Evolutionary conservation across 2,797 vertebrate genomes (phyloP).

Genomic region (Gambusia yucatana): DNA sequence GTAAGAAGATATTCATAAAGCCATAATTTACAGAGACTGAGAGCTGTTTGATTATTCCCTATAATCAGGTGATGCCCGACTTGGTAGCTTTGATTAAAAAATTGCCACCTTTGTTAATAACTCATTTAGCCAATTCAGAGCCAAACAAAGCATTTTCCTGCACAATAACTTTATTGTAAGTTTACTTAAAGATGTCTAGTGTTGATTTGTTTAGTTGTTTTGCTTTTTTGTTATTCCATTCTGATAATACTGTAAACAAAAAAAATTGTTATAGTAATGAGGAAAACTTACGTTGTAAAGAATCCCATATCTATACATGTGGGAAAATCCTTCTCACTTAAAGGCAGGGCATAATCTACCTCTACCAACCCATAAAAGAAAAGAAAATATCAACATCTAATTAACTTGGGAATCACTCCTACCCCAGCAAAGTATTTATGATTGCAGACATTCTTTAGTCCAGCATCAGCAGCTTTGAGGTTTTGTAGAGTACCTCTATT

Average conservation of each 20-base stretch:
- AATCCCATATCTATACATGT: not conserved
- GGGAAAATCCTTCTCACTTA: not conserved
- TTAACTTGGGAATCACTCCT: not conserved
- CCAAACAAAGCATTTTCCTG: not conserved
- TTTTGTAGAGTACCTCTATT: not conserved
- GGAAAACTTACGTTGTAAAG: not conserved
- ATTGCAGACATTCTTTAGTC: not conserved
- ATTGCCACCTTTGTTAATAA: not conserved
- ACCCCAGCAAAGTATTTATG: slow-evolving; percentile 10
- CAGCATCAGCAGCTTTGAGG: not conserved
- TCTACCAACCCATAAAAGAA: not conserved
- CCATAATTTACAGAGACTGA: not conserved
- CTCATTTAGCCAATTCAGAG: not conserved
- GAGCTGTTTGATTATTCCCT: not conserved
- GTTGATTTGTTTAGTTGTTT: not conserved
- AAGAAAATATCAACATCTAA: slow-evolving; percentile 11
- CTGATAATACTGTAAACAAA: not conserved
- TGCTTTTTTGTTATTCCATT: not conserved
- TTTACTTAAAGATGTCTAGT: not conserved
- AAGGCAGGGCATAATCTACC: not conserved
- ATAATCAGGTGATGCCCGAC: not conserved
- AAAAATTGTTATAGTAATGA: not conserved
- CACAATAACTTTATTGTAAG: not conserved
- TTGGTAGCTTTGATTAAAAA: not conserved
- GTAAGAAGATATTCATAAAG: not conserved